phyloP scores from a whole-genome alignment of 2,888 invertebrate species.

The Phaedon cochleariae region DNA sequence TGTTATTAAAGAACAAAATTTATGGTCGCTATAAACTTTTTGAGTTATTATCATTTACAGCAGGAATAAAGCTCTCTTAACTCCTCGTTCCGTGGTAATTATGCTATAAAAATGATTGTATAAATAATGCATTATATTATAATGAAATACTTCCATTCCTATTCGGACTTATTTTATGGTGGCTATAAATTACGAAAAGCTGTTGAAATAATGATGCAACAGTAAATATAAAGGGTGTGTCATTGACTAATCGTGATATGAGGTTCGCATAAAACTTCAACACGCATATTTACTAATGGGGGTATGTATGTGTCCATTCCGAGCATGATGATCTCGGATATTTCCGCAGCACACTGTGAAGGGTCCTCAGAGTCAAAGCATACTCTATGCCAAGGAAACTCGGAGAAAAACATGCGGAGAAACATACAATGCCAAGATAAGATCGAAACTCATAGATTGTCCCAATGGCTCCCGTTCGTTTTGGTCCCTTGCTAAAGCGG shows the following conservation, averaged over 20 bases:
- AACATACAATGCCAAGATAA: too few species aligned
- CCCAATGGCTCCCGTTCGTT: too few species aligned
- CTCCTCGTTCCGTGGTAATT: slow-evolving; percentile 34
- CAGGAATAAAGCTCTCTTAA: slow-evolving; percentile 40
- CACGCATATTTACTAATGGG: too few species aligned
- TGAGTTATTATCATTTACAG: slow-evolving; percentile 43
- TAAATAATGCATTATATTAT: slow-evolving; percentile 35
- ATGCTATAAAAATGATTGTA: slow-evolving; percentile 39
- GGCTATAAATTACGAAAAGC: slow-evolving; percentile 31
- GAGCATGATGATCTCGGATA: too few species aligned
- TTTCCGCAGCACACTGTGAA: too few species aligned
- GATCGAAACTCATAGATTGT: too few species aligned
- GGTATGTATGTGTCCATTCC: too few species aligned
- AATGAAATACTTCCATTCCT: slow-evolving; percentile 31
- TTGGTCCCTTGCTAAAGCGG: too few species aligned
- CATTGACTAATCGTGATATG: background rate
- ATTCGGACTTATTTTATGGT: slow-evolving; percentile 24
- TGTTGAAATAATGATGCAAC: background rate
- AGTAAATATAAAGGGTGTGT: slow-evolving; percentile 5
- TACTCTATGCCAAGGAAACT: too few species aligned
- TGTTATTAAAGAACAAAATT: slow-evolving; percentile 38
- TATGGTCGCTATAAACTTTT: slow-evolving; percentile 36
- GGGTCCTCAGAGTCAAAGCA: too few species aligned
- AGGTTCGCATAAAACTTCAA: background rate
- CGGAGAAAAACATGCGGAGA: too few species aligned